phyloP scores from a whole-genome alignment of 1,140 invertebrate genomes.

The Drosophila simulans region DNA sequence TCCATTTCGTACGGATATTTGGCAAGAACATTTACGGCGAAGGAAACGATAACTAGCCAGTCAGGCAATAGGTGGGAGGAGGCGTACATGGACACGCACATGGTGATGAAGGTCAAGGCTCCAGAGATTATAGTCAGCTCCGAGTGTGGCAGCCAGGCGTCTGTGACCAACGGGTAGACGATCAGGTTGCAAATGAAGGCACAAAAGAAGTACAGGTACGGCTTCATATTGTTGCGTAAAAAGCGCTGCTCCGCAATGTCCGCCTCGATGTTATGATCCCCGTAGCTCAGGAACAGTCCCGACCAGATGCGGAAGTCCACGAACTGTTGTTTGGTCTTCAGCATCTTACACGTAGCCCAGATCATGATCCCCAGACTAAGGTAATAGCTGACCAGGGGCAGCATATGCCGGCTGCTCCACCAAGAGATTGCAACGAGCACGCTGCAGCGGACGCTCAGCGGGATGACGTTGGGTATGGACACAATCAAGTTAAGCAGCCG shows the following conservation, averaged over 20 bases:
- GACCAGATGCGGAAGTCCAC: constrained; percentile 92
- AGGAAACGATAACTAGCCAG: constrained; percentile 90
- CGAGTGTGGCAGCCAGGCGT: constrained; percentile 92
- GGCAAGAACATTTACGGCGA: constrained; percentile 91
- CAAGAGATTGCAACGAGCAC: constrained; percentile 88
- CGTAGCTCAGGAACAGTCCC: constrained; percentile 90
- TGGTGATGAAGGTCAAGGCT: constrained; percentile 89
- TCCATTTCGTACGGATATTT: constrained; percentile 94
- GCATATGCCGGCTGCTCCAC: constrained; percentile 86
- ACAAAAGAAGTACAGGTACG: constrained; percentile 91
- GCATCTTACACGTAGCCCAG: constrained; percentile 91
- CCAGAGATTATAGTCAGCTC: constrained; percentile 92
- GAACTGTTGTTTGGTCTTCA: constrained; percentile 90
- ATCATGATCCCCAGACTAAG: constrained; percentile 90
- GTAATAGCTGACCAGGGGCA: constrained; percentile 85
- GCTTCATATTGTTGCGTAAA: constrained; percentile 92
- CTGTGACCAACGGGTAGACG: constrained; percentile 90
- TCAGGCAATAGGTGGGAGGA: constrained; percentile 87
- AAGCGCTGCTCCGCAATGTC: constrained; percentile 92
- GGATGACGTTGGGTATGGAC: constrained; percentile 86
- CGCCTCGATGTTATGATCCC: constrained; percentile 88
- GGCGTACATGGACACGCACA: constrained; percentile 89
- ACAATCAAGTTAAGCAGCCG: constrained; percentile 88
- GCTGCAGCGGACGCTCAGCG: constrained; percentile 86
- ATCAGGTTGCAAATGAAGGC: constrained; percentile 90